Base-by-base conservation (phyloP, 2,797 vertebrate species). In the Hephaestus fuliginosus region DNA sequence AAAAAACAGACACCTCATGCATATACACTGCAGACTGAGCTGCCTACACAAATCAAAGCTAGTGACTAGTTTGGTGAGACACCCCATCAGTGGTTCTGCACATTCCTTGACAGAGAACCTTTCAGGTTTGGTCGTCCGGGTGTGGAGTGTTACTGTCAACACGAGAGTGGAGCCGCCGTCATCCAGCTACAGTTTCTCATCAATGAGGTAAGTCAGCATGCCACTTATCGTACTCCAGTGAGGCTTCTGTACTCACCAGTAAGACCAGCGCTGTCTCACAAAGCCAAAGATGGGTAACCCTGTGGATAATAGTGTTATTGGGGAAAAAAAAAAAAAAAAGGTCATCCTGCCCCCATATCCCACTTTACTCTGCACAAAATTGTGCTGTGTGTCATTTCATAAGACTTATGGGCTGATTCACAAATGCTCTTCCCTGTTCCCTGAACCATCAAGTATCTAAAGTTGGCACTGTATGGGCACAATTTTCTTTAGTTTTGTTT, bases 161-260 rank as follows among this genome's bases (percentile, higher is more conserved):
- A 99, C 55, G 98, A 99, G 92, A 98, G 94, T 20, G 98, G 96
- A 88, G 96, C 98, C 33, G 97, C 98, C 30, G 96, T 99, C 89
- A 99, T 99, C 92, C 98, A 99, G 82, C 96, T 99, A 76, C 98
- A 99, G 96, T 99, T 99, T 94, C 97, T 99, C 94, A 97, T 99
- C 90, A 99, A 99, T 46, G 98, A 99, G 97, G 98, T 99, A 84
- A 93, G 97, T 95, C 39, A 44, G 15, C 52, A 53, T 63, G 56
- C 62, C 44, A 14, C 1, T 13, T 49, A 46, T 66, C 30, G 30
- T 8, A 46, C 20, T 49, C 33, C 55, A 12, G 20, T 70, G n/a
- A 66, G n/a, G 33, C 33, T 52, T 62, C 65, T 60, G 6, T 48
- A 57, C 14, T 52, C 53, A 67, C 46, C n/a, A 22, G 9, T 65